Evolutionary conservation across 2,888 invertebrate species (phyloP), one percentile per base, ranked within the genome.

Genomic region (Acronicta aceris): DNA sequence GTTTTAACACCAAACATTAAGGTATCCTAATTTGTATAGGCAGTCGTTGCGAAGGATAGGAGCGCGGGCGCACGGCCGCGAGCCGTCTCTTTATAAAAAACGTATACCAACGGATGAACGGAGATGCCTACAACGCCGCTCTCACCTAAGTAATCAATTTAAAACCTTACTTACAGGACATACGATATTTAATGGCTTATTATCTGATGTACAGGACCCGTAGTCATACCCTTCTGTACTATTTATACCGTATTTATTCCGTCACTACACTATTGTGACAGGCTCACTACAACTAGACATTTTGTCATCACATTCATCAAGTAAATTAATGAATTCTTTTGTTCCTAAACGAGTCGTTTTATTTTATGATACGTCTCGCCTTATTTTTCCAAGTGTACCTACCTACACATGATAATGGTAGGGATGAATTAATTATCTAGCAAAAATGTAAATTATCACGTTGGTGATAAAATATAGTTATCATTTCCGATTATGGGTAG

Each of bases 1-100:
- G 83, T 90, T 92, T 92, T 92, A 90, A 89, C 91, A 90, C 91
- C 92, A 88, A 91, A 91, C 86, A 91, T 78, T 82, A 81, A 75
- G 68, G 71, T 79, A 80, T 87, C 84, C 86, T 84, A 85, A 86
- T 86, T 86, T 85, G 84, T 85, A 82, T 84, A 81, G 81, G 71
- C 74, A 76, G 40, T 64, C 63, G 65, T 59, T 79, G 58, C 62
- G 60, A 66, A 58, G 67, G 57, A 78, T 52, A 66, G 71, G 56
- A 52, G 52, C 42, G 55, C 57, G 40, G 30, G 51, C 45, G 53
- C 50, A 60, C 36, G 36, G 21, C 46, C 36, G 50, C 42, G 36
- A 1, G 36, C 36, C 13, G 4, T 36, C 12, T 0, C 3, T 49
- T 68, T 54, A 50, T 62, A 61, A 55, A 62, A 51, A 63, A 60